phyloP scores from a whole-genome alignment of 2,797 vertebrate species.

The Sebastes itinus region DNA sequence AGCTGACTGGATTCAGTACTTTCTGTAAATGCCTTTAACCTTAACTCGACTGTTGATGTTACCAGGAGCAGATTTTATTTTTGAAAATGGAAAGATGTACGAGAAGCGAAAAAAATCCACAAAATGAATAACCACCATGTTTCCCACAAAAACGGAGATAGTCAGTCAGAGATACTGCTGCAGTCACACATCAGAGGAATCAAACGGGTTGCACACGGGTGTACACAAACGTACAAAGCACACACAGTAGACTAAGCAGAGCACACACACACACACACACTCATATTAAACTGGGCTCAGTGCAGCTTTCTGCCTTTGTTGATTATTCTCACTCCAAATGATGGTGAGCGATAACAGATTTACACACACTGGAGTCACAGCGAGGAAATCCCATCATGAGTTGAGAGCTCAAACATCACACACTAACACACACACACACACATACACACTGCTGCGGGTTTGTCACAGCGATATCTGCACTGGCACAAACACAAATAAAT shows the following conservation, averaged over 20 bases:
- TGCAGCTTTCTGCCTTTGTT: slow-evolving; percentile 45
- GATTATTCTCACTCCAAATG: slow-evolving; percentile 55
- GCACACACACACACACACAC: neutral
- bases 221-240: neutral
- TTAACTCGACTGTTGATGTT: neutral
- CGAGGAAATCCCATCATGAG: slow-evolving; percentile 59
- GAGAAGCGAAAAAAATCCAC: neutral
- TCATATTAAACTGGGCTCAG: neutral
- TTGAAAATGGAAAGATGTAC: neutral
- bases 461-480: slow-evolving; percentile 30
- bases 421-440: neutral
- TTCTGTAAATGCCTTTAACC: neutral
- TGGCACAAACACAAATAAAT: slow-evolving; percentile 8
- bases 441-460: slow-evolving; percentile 21
- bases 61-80: neutral
- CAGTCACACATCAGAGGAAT: slow-evolving; percentile 5
- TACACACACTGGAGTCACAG: slow-evolving; percentile 31
- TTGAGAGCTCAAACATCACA: slow-evolving; percentile 46
- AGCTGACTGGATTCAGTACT: neutral
- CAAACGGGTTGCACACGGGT: neutral
- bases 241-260: slow-evolving; percentile 8
- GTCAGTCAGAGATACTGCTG: neutral
- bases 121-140: neutral
- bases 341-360: slow-evolving; percentile 64
- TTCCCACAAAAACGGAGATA: neutral